Percentiles rank a stretch among this genome's conserved stretches.
Conservation (phyloP, 2,888 invertebrate species). For the Xestia rhomboidea region DNA sequence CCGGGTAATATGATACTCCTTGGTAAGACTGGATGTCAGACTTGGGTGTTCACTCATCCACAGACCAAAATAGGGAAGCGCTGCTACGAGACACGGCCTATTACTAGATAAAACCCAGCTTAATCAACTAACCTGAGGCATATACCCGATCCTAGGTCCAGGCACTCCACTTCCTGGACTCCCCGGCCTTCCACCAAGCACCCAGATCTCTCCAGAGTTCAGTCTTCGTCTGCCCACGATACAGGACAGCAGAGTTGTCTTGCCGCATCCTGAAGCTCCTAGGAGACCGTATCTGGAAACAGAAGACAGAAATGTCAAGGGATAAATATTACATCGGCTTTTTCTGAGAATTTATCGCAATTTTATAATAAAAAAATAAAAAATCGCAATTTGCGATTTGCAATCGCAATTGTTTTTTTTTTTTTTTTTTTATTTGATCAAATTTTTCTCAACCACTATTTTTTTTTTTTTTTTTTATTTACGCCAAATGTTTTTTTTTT, state of each 20-base stretch:
- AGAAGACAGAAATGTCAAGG: neutral
- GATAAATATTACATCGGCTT: neutral
- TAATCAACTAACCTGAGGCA: constrained; percentile 93
- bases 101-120: neutral
- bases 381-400: too few relatives aligned
- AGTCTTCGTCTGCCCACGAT: constrained; percentile 95
- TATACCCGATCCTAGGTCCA: constrained; percentile 96
- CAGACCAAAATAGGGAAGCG: too few relatives aligned
- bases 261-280: constrained; percentile 97
- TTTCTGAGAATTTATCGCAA: neutral
- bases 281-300: constrained; percentile 95
- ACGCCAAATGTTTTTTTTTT: too few relatives aligned
- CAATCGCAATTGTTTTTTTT: too few relatives aligned
- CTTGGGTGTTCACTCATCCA: too few relatives aligned
- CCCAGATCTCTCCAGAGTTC: constrained; percentile 95
- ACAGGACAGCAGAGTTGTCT: constrained; percentile 96
- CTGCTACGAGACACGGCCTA: too few relatives aligned
- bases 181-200: constrained; percentile 95
- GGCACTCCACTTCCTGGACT: constrained; percentile 96
- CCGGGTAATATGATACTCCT: too few relatives aligned
- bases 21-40: too few relatives aligned
- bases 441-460: too few relatives aligned
- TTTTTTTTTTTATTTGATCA: too few relatives aligned
- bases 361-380: too few relatives aligned
- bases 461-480: too few relatives aligned